phyloP scores from a whole-genome alignment of 2,888 invertebrate species.

The Leucophora obtusa region DNA sequence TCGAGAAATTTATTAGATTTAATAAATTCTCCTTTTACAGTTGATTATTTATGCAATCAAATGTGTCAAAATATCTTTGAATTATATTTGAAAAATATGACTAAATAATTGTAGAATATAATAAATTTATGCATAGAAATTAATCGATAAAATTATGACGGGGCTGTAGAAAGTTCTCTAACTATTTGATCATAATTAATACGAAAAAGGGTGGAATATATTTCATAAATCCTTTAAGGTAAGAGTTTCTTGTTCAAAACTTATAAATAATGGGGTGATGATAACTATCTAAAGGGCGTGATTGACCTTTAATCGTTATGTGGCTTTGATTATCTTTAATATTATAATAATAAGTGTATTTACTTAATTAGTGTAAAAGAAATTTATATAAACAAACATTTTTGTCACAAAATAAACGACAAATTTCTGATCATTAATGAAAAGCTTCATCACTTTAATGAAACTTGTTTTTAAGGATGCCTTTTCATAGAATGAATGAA shows the following conservation, averaged over 20 bases:
- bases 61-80: constrained; percentile 59
- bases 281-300: neutral
- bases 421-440: no score
- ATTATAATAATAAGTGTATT: no score
- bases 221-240: neutral
- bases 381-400: no score
- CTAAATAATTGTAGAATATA: neutral
- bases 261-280: neutral
- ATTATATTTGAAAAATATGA: constrained; percentile 1
- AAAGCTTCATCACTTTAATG: no score
- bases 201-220: neutral
- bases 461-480: no score
- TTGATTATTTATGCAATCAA: constrained; percentile 60
- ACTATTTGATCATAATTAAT: neutral
- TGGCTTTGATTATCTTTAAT: no score
- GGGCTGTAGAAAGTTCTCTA: neutral
- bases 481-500: no score
- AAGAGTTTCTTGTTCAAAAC: neutral
- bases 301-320: neutral
- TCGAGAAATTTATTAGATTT: constrained; percentile 6
- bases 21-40: constrained; percentile 1
- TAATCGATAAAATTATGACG: neutral
- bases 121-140: neutral
- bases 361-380: no score
- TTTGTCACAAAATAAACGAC: no score